A percentile compares a stretch with the other conserved stretches of the same genome.
phyloP scores from a whole-genome alignment of 37 sponge, comb jelly and placozoan genomes.

The Tethya wilhelma region DNA sequence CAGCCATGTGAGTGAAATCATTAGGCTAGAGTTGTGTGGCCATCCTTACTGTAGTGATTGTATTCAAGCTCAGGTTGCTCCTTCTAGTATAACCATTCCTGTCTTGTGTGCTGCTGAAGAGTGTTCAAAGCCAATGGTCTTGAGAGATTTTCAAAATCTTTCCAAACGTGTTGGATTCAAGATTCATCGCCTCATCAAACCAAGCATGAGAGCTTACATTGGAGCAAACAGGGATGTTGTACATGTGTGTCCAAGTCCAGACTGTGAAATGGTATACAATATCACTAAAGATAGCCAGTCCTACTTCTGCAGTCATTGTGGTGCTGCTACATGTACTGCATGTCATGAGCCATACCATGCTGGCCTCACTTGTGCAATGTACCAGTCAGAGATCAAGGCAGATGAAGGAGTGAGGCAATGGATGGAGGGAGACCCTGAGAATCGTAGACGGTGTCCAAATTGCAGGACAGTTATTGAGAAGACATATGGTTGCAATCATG shows the following conservation, averaged over 20 bases:
- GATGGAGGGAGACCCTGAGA: conserved; percentile 38
- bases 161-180: conserved; percentile 19
- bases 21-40: conserved; percentile 64
- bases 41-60: conserved; percentile 64
- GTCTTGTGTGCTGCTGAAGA: conserved; percentile 57
- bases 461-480: conserved; percentile 68
- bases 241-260: conserved; percentile 54
- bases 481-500: conserved; percentile 37
- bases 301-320: conserved; percentile 53
- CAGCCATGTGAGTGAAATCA: conserved; percentile 4
- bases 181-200: not conserved
- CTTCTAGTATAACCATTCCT: conserved; percentile 41
- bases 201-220: conserved; percentile 29
- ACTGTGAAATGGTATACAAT: conserved; percentile 56
- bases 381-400: conserved; percentile 12
- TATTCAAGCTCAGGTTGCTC: conserved; percentile 34
- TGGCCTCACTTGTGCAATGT: conserved; percentile 64
- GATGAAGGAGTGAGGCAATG: conserved; percentile 44
- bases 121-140: conserved; percentile 48
- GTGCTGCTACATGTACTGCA: conserved; percentile 22
- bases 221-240: conserved; percentile 20
- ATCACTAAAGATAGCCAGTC: conserved; percentile 17
- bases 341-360: conserved; percentile 62
- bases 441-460: conserved; percentile 58
- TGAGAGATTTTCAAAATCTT: conserved; percentile 57